phyloP scores from a whole-genome alignment of 2,888 invertebrate genomes.

The Ferrisia virgata region DNA sequence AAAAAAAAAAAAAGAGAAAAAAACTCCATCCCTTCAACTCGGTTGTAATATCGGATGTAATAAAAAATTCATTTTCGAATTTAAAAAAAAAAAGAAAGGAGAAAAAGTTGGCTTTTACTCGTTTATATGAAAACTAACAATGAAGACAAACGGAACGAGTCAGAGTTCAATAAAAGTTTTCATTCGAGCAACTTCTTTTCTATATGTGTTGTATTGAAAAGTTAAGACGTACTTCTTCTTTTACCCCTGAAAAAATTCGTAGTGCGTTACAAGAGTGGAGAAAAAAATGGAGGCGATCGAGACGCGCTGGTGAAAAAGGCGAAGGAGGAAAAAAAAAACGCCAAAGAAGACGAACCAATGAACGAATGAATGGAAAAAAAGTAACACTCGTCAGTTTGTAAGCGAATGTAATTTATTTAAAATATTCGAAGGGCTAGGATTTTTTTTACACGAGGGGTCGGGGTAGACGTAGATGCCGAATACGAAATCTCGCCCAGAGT shows the following conservation, averaged over 20 bases:
- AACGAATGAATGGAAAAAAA: not conserved
- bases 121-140: conserved; percentile 34
- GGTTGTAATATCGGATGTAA: not conserved
- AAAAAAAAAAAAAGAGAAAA: not conserved
- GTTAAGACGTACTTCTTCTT: conserved; percentile 34
- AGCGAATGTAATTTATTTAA: conserved; percentile 43
- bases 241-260: conserved; percentile 7
- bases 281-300: not conserved
- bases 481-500: conserved; percentile 35
- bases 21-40: not conserved
- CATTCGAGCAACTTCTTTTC: conserved; percentile 26
- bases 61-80: conserved; percentile 21
- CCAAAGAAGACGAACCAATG: not conserved
- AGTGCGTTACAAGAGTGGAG: not conserved
- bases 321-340: not conserved
- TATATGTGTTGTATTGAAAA: conserved; percentile 37
- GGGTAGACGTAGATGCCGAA: conserved; percentile 27
- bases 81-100: too few relatives aligned
- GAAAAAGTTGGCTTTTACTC: conserved; percentile 22
- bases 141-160: conserved; percentile 40
- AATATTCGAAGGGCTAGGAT: conserved; percentile 32
- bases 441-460: conserved; percentile 25
- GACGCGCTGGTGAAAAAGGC: too few relatives aligned
- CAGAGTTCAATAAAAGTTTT: conserved; percentile 40
- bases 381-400: conserved; percentile 37